Evolutionary conservation across 2,113 vertebrate species (phyloP).

Genomic region (Tympanuchus pallidicinctus): DNA sequence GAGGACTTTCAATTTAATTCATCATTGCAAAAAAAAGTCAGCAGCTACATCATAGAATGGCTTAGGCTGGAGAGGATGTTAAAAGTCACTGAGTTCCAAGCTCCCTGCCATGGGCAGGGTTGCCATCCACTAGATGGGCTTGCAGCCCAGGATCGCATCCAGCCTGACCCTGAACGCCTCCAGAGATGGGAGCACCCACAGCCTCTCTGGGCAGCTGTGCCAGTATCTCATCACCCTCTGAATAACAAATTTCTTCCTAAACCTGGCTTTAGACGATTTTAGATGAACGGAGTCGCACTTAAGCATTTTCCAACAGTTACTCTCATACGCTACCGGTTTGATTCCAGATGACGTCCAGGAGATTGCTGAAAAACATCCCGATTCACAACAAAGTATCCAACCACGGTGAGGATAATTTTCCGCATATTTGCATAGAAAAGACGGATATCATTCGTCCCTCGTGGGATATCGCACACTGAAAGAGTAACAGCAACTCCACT

Average conservation of each 20-base stretch:
- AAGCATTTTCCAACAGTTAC: background rate
- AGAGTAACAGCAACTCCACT: background rate
- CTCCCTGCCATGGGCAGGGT: no score
- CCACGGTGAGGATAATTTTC: slow-evolving; percentile 84
- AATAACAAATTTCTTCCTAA: no score
- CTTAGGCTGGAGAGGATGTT: no score
- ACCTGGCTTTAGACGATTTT: background rate
- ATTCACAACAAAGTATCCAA: slow-evolving; percentile 68
- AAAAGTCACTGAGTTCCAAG: no score
- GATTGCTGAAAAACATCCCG: slow-evolving; percentile 56
- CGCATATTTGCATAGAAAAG: slow-evolving; percentile 90
- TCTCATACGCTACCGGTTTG: slow-evolving; percentile 78
- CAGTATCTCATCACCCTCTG: background rate
- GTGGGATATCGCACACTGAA: slow-evolving; percentile 88
- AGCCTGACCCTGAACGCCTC: background rate
- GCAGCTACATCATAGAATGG: background rate
- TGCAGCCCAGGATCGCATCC: no score
- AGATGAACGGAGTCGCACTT: background rate
- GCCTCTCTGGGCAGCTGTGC: background rate
- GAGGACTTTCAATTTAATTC: background rate
- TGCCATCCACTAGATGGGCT: no score
- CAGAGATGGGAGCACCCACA: background rate
- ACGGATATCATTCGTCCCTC: slow-evolving; percentile 83
- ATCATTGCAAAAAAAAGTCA: background rate
- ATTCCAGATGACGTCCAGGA: slow-evolving; percentile 23